phyloP scores from a whole-genome alignment of 1,140 invertebrate genomes.

The Drosophila obscura region DNA sequence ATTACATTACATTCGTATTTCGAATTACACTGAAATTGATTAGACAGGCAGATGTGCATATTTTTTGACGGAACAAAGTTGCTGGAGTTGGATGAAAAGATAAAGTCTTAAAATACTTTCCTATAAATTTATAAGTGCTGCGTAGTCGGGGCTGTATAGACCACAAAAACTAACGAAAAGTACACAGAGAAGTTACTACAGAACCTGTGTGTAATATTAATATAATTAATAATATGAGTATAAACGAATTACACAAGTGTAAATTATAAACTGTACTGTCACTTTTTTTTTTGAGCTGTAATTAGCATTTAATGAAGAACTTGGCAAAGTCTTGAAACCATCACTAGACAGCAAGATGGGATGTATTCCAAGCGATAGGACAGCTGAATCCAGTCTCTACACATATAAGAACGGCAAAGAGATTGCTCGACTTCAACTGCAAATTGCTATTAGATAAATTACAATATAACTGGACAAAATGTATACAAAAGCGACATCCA shows the following conservation, averaged over 20 bases:
- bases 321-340: constrained; percentile 5
- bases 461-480: constrained; percentile 21
- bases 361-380: too few relatives aligned
- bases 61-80: not conserved
- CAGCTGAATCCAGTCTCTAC: not conserved
- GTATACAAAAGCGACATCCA: constrained; percentile 35
- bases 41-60: not conserved
- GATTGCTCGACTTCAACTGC: constrained; percentile 11
- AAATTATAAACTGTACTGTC: constrained; percentile 49
- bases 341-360: not conserved
- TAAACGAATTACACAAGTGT: constrained; percentile 50
- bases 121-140: not conserved
- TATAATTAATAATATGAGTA: constrained; percentile 52
- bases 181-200: constrained; percentile 47
- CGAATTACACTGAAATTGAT: constrained; percentile 7
- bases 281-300: constrained; percentile 38
- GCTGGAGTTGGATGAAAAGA: not conserved
- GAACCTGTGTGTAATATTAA: constrained; percentile 48
- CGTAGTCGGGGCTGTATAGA: not conserved
- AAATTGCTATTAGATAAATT: constrained; percentile 38
- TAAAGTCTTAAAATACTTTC: constrained; percentile 10
- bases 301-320: constrained; percentile 27
- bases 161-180: constrained; percentile 23
- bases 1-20: constrained; percentile 6
- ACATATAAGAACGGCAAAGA: constrained; percentile 2